Evolutionary conservation across 2,797 vertebrate genomes (phyloP).

Genomic region (Spinus pinus): DNA sequence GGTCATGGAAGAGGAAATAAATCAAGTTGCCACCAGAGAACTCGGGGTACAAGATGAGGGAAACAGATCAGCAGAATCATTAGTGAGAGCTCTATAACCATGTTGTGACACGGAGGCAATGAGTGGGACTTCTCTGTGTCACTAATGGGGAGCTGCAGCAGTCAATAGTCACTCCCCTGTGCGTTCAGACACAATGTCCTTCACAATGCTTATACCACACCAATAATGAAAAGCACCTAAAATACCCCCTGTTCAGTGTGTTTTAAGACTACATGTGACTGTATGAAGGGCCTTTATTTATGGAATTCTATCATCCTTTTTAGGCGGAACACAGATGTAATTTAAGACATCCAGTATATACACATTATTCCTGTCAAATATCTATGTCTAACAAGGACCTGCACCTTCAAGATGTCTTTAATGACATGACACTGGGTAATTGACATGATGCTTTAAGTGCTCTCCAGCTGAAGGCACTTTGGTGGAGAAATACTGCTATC

Average conservation of each 20-base stretch:
- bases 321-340: background rate
- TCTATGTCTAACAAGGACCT: background rate
- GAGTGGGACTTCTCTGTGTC: background rate
- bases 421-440: background rate
- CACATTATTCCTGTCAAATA: background rate
- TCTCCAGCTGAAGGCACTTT: background rate
- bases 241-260: accelerated
- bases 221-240: background rate
- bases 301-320: background rate
- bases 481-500: background rate
- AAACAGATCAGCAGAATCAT: background rate
- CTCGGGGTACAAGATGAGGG: background rate
- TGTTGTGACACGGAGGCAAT: background rate
- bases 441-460: background rate
- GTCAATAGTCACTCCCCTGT: background rate
- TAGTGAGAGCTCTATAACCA: background rate
- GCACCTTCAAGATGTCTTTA: background rate
- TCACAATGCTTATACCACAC: background rate
- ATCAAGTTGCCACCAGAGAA: background rate
- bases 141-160: background rate
- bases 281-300: background rate
- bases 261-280: background rate
- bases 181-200: background rate
- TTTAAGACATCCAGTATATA: background rate
- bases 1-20: background rate